Base-by-base conservation (phyloP, 2,113 vertebrate species). In the Perca flavescens region DNA sequence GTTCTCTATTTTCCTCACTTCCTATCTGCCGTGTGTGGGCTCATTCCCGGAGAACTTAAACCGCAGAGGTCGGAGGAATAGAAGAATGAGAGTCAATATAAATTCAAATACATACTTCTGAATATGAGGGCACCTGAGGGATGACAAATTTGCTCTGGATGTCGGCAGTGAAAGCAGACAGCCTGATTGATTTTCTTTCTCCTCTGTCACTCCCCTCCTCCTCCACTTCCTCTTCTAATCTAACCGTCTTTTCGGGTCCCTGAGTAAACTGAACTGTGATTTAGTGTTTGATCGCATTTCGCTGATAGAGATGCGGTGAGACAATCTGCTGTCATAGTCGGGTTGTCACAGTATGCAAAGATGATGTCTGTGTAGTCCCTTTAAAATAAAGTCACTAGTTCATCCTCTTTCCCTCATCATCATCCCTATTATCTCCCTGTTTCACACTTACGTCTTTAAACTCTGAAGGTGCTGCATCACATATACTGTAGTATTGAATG, bases 391-490 rank as follows among this genome's bases (percentile, higher is more conserved):
- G 82, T 79, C 81, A n/a, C 82, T 54, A 46, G 16, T 77, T 79
- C 61, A 9, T 66, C 36, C 54, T 22, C 47, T 28, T 28, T 31
- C 4, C 25, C 0, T 6, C 60, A 13, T 31, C 40, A 50, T 52
- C 50, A 25, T 13, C 61, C 53, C 49, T 21, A 62, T 40, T 49
- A 22, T 69, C 58, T 54, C 22, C 34, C 63, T 62, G 15, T 83
- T 22, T 65, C 68, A 40, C 82, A 84, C 77, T 79, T 54, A 77
- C 4, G 34, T 85, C 80, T 89, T 85, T 90, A 82, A 90, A 87
- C 83, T 93, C 89, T 91, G 82, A 93, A 90, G 94, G 94, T 95
- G 94, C 94, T 94, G 91, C 91, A 94, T 92, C 93, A 92, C 77
- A 85, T 87, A 68, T 90, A 92, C 92, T 93, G 93, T 93, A 94